Base-by-base conservation (phyloP, 2,888 invertebrate genomes). In the Clanis bilineata region DNA sequence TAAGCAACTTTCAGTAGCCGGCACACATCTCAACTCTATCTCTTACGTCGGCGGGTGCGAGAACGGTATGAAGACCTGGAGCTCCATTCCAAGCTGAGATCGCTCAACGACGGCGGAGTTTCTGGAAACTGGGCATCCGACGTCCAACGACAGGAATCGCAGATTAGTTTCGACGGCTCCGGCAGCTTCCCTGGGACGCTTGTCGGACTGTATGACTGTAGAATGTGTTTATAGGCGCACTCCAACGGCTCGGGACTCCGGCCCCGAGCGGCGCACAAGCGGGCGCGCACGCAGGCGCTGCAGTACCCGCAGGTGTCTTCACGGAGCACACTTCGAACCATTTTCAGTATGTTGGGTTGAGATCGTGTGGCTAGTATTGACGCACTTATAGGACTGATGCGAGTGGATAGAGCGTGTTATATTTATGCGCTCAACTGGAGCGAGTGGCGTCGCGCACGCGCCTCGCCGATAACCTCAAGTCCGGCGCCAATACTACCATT, bases 221-320 rank as follows among this genome's bases (percentile, higher is more conserved):
- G 68, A 58, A 93, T 92, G 65, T 93, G 93, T 71, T 92, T 92
- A 73, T 93, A 93, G 10, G 91, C 90, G 64, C 93, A 93, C 74
- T 91, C 89, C 63, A 88, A 64, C 4, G 84, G 85, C 62, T 91
- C 92, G 1, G 92, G 88, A 61, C 73, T 82, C 38, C 93, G 79
- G 3, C 93, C 93, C 22, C 90, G 82, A 25, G 90, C 91, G 6
- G 79, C 84, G 70, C 83, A 79, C 44, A 92, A 69, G 18, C 92
- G 83, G 63, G 85, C 74, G 15, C 91, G 90, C 56, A 93, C 87
- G 70, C 93, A 93, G 43, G 90, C 86, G 69, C 79, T 82, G 77
- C 93, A 93, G 64, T 92, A 92, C 22, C 93, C 93, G 77, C 93
- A 93, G 64, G 78, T 86, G 60, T 90, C 87, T 67, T 81, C 84